A percentile compares a stretch with the other conserved stretches of the same genome.
These are phyloP conservation scores for Sinotaia quadrata DNA, from an alignment of 2,888 invertebrate species.

Conservation along the genomic window DNA sequence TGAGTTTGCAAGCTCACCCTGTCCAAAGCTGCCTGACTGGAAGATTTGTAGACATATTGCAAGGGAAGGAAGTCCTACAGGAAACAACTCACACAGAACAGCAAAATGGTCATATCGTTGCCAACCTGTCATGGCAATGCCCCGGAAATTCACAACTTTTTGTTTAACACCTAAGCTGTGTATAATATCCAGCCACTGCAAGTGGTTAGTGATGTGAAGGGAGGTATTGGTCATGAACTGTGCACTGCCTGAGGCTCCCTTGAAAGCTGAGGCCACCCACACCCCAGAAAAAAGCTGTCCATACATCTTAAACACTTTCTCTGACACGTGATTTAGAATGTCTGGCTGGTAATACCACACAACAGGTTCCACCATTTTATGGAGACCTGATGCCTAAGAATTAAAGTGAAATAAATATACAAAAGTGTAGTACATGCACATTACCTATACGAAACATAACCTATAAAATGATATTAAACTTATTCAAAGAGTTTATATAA, in stretches of 20 bases:
- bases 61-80: conserved; percentile 71
- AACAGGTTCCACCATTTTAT: conserved; percentile 82
- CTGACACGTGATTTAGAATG: conserved; percentile 37
- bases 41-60: conserved; percentile 53
- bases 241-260: conserved; percentile 86
- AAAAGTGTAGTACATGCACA: too few species aligned
- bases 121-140: conserved; percentile 72
- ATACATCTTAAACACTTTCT: conserved; percentile 74
- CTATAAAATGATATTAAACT: too few species aligned
- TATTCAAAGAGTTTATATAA: too few species aligned
- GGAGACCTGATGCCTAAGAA: conserved; percentile 75
- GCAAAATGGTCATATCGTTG: conserved; percentile 72
- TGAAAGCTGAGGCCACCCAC: conserved; percentile 88
- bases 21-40: conserved; percentile 39
- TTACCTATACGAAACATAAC: too few species aligned
- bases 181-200: conserved; percentile 78
- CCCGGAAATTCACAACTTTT: conserved; percentile 58
- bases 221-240: conserved; percentile 80
- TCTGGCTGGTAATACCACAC: conserved; percentile 80
- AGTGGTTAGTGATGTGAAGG: conserved; percentile 81
- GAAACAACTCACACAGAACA: conserved; percentile 73
- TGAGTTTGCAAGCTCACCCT: conserved; percentile 6
- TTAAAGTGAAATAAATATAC: background rate
- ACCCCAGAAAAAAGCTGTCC: conserved; percentile 66
- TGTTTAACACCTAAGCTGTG: conserved; percentile 3